phyloP scores from a whole-genome alignment of 2,113 vertebrate species.

The Sorex araneus region DNA sequence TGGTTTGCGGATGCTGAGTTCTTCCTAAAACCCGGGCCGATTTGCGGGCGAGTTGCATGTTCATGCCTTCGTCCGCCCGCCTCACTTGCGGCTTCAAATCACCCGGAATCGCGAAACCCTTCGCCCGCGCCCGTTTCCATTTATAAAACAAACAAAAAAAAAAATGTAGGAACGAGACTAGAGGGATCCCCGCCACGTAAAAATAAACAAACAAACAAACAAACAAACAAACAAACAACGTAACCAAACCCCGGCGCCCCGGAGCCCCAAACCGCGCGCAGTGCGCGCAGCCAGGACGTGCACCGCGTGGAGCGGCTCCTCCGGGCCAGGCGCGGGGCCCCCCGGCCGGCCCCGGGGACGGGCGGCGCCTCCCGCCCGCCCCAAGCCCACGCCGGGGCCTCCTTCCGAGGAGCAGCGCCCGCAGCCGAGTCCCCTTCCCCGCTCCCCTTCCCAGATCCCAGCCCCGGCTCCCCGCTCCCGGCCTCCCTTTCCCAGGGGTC shows the following conservation, averaged over 20 bases:
- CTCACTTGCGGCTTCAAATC: too few species aligned
- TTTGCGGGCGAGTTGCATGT: background rate
- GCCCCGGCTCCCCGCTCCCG: background rate
- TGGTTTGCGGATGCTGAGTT: background rate
- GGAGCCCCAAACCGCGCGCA: background rate
- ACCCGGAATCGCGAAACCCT: background rate
- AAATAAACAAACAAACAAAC: too few species aligned
- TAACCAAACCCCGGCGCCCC: background rate
- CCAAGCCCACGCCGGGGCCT: background rate
- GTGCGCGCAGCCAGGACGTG: too few species aligned
- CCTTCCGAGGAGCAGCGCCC: background rate
- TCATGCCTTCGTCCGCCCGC: background rate
- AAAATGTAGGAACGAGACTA: too few species aligned
- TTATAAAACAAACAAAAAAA: background rate
- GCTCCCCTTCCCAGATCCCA: background rate
- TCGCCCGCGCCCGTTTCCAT: background rate
- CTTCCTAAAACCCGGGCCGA: background rate
- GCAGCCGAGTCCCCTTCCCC: accelerated
- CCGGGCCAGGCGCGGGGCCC: background rate
- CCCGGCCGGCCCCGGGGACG: background rate
- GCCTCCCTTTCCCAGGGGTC: background rate
- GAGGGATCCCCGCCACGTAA: background rate
- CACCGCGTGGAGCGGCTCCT: background rate
- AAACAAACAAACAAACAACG: too few species aligned
- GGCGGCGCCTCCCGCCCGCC: too few species aligned